Conservation (phyloP, 92 coral and sea anemone species). For the Scolanthus callimorphus region DNA sequence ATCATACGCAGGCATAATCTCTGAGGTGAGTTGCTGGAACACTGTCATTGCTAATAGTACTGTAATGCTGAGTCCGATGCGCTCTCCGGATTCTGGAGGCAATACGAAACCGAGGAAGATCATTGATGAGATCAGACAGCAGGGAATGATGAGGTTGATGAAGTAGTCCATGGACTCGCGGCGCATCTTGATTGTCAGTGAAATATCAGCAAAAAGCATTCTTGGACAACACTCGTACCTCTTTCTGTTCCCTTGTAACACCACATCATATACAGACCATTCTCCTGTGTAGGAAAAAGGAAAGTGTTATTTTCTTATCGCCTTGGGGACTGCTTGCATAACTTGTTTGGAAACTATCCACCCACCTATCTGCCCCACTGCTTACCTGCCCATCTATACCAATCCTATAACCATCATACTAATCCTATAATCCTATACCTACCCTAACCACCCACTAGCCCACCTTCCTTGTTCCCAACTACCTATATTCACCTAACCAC, state of each 20-base stretch:
- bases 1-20: conserved; percentile 91
- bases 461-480: too few relatives aligned
- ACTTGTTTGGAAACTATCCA: too few relatives aligned
- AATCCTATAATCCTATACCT: too few relatives aligned
- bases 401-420: too few relatives aligned
- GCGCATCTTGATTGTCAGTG: conserved; percentile 66
- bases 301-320: too few relatives aligned
- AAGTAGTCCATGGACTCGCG: conserved; percentile 77
- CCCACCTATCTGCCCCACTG: too few relatives aligned
- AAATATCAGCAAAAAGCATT: conserved; percentile 62
- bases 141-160: conserved; percentile 82
- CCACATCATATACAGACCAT: conserved; percentile 58
- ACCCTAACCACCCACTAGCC: too few relatives aligned
- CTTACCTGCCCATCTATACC: too few relatives aligned
- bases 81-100: conserved; percentile 96
- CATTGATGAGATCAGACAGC: conserved; percentile 94
- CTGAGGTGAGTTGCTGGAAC: conserved; percentile 92
- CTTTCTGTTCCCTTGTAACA: conserved; percentile 24
- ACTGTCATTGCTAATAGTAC: conserved; percentile 97
- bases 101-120: conserved; percentile 87
- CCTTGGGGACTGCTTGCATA: too few relatives aligned
- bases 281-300: too few relatives aligned
- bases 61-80: conserved; percentile 90
- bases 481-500: too few relatives aligned
- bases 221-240: conserved; percentile 50